These are phyloP conservation scores for Erannis defoliaria DNA, from an alignment of 2,888 invertebrate genomes.

Conservation along the genomic window DNA sequence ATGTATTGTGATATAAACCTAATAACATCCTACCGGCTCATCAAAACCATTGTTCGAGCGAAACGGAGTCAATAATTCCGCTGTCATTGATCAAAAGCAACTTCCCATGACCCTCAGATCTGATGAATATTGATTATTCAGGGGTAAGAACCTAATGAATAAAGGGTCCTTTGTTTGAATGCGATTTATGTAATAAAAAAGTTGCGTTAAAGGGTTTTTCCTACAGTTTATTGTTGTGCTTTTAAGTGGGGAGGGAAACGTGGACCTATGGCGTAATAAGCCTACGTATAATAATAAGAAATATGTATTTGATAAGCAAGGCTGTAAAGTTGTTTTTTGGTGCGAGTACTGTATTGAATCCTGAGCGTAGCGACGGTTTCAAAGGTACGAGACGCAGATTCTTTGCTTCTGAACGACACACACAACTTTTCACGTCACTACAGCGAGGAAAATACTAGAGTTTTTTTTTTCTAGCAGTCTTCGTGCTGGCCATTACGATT, in stretches of 20 bases:
- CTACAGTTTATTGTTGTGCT: background rate
- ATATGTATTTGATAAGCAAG: too few relatives aligned
- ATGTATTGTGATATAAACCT: background rate
- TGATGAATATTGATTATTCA: constrained; percentile 38
- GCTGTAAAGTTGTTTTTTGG: too few relatives aligned
- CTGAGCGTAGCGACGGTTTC: too few relatives aligned
- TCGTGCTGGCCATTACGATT: too few relatives aligned
- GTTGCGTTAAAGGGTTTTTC: background rate
- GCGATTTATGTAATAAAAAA: background rate
- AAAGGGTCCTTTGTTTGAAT: constrained; percentile 24
- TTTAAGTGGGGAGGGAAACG: background rate
- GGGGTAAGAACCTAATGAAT: constrained; percentile 18
- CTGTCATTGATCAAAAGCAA: constrained; percentile 37
- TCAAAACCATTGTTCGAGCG: constrained; percentile 21
- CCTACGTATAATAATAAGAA: too few relatives aligned
- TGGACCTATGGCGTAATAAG: too few relatives aligned
- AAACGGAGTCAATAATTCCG: constrained; percentile 26
- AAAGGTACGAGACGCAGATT: too few relatives aligned
- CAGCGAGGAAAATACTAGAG: too few relatives aligned
- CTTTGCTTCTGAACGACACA: too few relatives aligned
- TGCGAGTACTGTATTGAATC: too few relatives aligned
- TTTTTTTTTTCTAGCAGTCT: too few relatives aligned
- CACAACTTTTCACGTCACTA: too few relatives aligned
- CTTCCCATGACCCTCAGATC: constrained; percentile 11
- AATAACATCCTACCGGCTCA: constrained; percentile 1